Conservation (phyloP, 2,113 vertebrate species). For the Eclectus roratus region DNA sequence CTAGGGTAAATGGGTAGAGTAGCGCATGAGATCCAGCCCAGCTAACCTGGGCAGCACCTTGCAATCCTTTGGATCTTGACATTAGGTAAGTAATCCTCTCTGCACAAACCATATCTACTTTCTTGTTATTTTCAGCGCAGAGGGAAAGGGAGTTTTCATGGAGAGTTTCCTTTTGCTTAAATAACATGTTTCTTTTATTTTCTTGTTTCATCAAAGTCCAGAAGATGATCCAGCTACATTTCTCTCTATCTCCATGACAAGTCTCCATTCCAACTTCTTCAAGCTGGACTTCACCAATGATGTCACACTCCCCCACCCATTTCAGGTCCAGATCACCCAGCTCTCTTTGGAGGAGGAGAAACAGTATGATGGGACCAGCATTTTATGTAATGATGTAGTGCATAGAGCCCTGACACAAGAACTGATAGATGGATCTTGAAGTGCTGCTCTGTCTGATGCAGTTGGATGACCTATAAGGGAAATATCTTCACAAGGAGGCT, state of each 20-base stretch:
- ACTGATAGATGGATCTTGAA: background rate
- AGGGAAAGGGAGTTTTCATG: background rate
- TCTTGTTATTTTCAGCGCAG: background rate
- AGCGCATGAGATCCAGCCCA: background rate
- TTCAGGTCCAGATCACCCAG: background rate
- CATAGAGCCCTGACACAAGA: background rate
- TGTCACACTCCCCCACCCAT: background rate
- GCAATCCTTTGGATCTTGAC: background rate
- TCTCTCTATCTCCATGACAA: background rate
- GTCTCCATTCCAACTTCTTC: background rate
- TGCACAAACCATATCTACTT: background rate
- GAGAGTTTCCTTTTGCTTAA: background rate
- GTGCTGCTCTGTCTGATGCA: background rate
- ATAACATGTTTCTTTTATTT: background rate
- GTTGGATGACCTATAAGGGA: background rate
- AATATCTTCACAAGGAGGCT: background rate
- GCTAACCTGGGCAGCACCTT: background rate
- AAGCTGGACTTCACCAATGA: background rate
- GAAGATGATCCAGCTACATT: background rate
- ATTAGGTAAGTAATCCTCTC: background rate
- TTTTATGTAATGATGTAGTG: background rate
- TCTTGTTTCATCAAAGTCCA: background rate
- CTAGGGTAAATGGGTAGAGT: background rate
- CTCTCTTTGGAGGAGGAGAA: background rate
- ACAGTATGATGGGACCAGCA: background rate